A percentile compares a stretch with the other conserved stretches of the same genome.
These are phyloP conservation scores for Antheraea mylitta DNA, from an alignment of 1,140 invertebrate species.

Conservation along the genomic window DNA sequence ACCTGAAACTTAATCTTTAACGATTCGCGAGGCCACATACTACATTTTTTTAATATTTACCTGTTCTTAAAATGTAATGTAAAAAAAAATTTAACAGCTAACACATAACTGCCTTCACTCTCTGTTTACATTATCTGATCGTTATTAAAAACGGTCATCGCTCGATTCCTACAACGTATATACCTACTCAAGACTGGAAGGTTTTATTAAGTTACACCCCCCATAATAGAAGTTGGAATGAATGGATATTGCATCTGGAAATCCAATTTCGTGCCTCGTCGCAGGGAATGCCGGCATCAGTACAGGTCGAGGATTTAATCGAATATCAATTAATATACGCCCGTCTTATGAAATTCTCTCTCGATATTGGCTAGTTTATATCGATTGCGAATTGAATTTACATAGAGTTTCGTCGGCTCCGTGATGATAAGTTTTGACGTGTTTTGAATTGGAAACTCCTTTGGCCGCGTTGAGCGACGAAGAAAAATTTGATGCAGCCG, in stretches of 20 bases:
- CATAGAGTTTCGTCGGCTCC: neutral
- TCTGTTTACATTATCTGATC: neutral
- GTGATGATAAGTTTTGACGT: neutral
- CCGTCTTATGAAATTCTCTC: constrained; percentile 22
- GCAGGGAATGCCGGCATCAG: constrained; percentile 16
- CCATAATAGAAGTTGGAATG: constrained; percentile 17
- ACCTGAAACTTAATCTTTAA: too few relatives aligned
- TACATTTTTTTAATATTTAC: too few relatives aligned
- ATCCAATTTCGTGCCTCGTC: constrained; percentile 30
- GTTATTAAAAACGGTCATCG: neutral
- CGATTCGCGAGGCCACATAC: too few relatives aligned
- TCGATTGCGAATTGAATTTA: neutral
- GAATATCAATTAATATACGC: constrained; percentile 23
- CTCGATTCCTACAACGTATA: neutral
- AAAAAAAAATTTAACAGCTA: too few relatives aligned
- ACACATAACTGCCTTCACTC: too few relatives aligned
- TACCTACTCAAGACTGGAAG: constrained; percentile 9
- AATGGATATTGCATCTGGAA: constrained; percentile 27
- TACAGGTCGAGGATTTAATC: constrained; percentile 26
- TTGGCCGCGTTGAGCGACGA: too few relatives aligned
- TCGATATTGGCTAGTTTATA: constrained; percentile 13
- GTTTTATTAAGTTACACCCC: constrained; percentile 19
- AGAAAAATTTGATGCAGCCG: too few relatives aligned
- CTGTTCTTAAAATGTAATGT: too few relatives aligned
- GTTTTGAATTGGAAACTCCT: too few relatives aligned